phyloP scores from a whole-genome alignment of 2,113 vertebrate species.

The Todiramphus chloris region DNA sequence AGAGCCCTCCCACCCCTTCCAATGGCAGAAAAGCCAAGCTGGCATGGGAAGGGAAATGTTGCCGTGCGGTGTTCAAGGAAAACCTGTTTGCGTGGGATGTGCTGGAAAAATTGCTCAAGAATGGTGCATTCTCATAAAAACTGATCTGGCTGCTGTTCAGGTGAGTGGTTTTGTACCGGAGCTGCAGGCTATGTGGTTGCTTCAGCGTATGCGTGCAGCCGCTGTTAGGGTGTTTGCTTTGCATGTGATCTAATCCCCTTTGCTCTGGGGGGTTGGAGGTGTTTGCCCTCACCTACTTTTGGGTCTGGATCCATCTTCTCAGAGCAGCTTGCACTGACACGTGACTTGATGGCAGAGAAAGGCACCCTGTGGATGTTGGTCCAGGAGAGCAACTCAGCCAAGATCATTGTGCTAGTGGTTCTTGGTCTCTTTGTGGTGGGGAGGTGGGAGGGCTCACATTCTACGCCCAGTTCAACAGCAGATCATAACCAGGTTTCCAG shows the following conservation, averaged over 20 bases:
- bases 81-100: conserved; percentile 16
- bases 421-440: background rate
- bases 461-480: background rate
- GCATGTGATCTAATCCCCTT: background rate
- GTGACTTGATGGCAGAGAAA: background rate
- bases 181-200: background rate
- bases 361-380: background rate
- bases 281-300: background rate
- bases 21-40: background rate
- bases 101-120: conserved; percentile 59
- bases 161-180: background rate
- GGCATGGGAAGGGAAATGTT: background rate
- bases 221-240: background rate
- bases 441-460: background rate
- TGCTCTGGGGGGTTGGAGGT: background rate
- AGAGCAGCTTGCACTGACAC: background rate
- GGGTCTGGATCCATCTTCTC: background rate
- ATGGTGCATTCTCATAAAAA: conserved; percentile 20
- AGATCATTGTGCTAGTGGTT: background rate
- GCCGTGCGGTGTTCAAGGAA: background rate
- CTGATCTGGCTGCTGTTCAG: conserved; percentile 31
- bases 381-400: background rate
- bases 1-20: background rate
- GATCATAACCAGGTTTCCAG: background rate
- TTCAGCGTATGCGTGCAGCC: background rate